Evolutionary conservation across 2,888 invertebrate genomes (phyloP), one percentile per base, ranked within the genome.

Genomic region (Gymnocheta viridis): DNA sequence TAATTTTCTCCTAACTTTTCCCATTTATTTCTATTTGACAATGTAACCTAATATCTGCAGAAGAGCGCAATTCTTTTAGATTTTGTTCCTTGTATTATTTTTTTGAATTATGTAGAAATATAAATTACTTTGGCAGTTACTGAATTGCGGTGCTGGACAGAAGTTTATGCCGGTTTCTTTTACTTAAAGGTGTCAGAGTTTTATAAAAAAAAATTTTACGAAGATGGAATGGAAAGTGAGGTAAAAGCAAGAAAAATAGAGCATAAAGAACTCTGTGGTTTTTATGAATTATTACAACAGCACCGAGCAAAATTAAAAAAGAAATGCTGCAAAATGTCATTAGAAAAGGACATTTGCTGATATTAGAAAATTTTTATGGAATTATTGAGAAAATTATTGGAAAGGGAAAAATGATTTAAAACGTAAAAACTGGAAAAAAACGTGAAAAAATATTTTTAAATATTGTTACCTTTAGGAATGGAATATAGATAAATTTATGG

Each of bases 251-350:
- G n/a, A 4, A 29, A n/a, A 35, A 27, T 47, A 10, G 27, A 69
- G 51, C 60, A 72, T 76, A 81, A 81, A 64, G 81, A 81, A 84
- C 67, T 73, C 35, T 49, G 77, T 77, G 80, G 83, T 73, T 80
- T 62, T 60, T 62, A 70, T 84, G 80, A 84, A 81, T 81, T 84
- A 84, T 84, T 73, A 7, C 67, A n/a, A 41, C 24, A 22, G 58
- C 22, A 38, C 9, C 7, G n/a, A 64, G 12, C 10, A 12, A 56
- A 19, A 32, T 12, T 7, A 47, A 44, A 66, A 44, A 49, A 27
- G 14, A 49, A 60, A 69, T 76, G n/a, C 22, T 38, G 9, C 2
- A 27, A 35, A 60, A 35, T 38, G 5, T 17, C 17, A 60, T 0
- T 12, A 14, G 19, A 12, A 51, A 60, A 51, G 49, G 38, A 69